These are phyloP conservation scores for Amiota mariae DNA, from an alignment of 2,888 invertebrate species.

Conservation along the genomic window DNA sequence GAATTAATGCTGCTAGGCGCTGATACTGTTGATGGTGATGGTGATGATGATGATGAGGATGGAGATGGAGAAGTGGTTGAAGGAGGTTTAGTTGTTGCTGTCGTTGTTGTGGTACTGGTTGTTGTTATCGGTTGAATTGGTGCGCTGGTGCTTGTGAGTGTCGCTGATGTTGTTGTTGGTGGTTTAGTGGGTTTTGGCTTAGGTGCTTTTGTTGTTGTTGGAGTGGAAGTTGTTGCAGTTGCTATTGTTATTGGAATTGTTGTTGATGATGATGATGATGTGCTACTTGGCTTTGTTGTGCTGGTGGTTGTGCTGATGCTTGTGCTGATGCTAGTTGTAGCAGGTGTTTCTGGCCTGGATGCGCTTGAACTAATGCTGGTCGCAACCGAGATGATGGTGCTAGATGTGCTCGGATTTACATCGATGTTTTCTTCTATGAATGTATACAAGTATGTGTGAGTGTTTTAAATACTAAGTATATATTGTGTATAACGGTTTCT, in stretches of 20 bases:
- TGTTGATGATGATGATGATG: slow-evolving; percentile 29
- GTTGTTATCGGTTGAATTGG: slow-evolving; percentile 33
- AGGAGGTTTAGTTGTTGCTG: slow-evolving; percentile 52
- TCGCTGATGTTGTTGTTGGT: slow-evolving; percentile 31
- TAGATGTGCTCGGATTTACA: slow-evolving; percentile 16
- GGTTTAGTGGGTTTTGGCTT: slow-evolving; percentile 34
- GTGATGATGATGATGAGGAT: slow-evolving; percentile 9
- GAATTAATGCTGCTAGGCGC: background rate
- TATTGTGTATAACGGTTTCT: slow-evolving; percentile 18
- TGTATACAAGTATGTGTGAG: slow-evolving; percentile 22
- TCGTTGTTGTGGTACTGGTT: slow-evolving; percentile 40
- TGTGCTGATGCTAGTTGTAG: slow-evolving; percentile 1
- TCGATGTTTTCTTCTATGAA: slow-evolving; percentile 1
- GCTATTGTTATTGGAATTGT: slow-evolving; percentile 23
- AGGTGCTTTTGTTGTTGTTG: slow-evolving; percentile 44
- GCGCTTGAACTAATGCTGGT: slow-evolving; percentile 61
- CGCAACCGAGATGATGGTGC: slow-evolving; percentile 63
- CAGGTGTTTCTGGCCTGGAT: background rate
- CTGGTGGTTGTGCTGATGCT: slow-evolving; percentile 16
- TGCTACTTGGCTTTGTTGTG: slow-evolving; percentile 7
- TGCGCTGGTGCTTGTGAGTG: slow-evolving; percentile 31
- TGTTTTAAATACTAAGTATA: slow-evolving; percentile 18
- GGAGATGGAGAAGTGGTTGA: slow-evolving; percentile 31
- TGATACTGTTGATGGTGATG: slow-evolving; percentile 27
- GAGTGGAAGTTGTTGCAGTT: slow-evolving; percentile 35